A percentile compares a stretch with the other conserved stretches of the same genome.
Conservation (phyloP, 1,140 invertebrate genomes). For the Octopus bimaculoides region DNA sequence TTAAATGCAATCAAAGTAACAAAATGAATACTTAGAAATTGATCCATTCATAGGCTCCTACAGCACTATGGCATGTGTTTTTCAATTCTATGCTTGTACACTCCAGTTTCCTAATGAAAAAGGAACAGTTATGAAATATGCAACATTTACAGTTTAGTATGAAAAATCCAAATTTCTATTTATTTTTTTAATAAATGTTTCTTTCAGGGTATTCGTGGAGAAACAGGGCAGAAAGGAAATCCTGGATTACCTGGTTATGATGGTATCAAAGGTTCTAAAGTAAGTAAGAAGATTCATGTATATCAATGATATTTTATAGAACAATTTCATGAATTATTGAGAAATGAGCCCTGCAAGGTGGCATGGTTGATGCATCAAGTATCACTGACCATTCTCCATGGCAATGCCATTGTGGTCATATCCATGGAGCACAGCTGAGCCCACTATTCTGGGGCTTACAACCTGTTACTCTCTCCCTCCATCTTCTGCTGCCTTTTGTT, state of each 20-base stretch:
- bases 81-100: background rate
- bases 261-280: slow-evolving; percentile 23
- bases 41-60: background rate
- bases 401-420: too few species aligned
- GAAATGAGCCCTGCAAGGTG: too few species aligned
- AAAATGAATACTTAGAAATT: background rate
- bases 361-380: too few species aligned
- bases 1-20: background rate
- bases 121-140: background rate
- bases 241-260: slow-evolving; percentile 42
- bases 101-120: background rate
- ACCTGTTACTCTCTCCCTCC: too few species aligned
- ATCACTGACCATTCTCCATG: too few species aligned
- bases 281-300: background rate
- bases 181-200: background rate
- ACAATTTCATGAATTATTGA: too few species aligned
- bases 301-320: too few species aligned
- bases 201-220: slow-evolving; percentile 67
- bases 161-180: background rate
- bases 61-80: background rate
- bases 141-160: background rate
- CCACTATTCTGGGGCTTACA: too few species aligned
- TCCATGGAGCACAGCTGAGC: too few species aligned
- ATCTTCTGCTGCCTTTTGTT: too few species aligned
- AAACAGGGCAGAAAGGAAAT: slow-evolving; percentile 66